phyloP scores from a whole-genome alignment of 1,140 invertebrate species.

The Pseudomyrmex dendroicus region DNA sequence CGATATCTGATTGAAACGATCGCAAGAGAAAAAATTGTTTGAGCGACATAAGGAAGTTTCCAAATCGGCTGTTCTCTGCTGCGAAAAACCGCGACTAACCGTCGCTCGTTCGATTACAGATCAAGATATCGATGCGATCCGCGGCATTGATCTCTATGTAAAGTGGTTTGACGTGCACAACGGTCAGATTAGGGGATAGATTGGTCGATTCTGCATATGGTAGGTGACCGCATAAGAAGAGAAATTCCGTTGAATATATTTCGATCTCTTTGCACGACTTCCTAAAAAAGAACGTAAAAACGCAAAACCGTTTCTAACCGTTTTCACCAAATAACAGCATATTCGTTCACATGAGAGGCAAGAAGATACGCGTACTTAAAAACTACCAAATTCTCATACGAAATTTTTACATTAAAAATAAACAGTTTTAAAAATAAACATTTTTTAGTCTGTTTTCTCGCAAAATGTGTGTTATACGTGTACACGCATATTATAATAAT shows the following conservation, averaged over 20 bases:
- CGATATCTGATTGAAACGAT: constrained; percentile 62
- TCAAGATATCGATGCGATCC: constrained; percentile 73
- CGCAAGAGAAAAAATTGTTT: constrained; percentile 57
- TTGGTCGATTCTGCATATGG: constrained; percentile 70
- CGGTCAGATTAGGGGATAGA: constrained; percentile 75
- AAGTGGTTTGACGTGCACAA: constrained; percentile 54
- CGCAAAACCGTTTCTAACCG: not conserved
- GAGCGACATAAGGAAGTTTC: constrained; percentile 37
- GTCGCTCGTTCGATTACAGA: constrained; percentile 65
- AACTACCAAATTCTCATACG: not conserved
- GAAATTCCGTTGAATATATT: constrained; percentile 46
- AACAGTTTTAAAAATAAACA: too few species aligned
- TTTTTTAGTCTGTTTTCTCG: too few species aligned
- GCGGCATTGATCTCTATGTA: constrained; percentile 54
- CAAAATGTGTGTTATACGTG: too few species aligned
- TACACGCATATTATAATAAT: too few species aligned
- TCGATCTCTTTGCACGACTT: constrained; percentile 8
- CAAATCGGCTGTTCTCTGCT: constrained; percentile 8
- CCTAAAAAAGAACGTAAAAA: constrained; percentile 21
- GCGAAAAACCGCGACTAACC: constrained; percentile 60
- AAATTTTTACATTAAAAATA: too few species aligned
- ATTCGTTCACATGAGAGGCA: constrained; percentile 5
- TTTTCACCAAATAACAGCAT: not conserved
- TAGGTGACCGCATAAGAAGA: constrained; percentile 20
- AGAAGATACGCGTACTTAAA: not conserved